Evolutionary conservation across 2,888 invertebrate genomes (phyloP).

Genomic region (Caenorhabditis doughertyi): DNA sequence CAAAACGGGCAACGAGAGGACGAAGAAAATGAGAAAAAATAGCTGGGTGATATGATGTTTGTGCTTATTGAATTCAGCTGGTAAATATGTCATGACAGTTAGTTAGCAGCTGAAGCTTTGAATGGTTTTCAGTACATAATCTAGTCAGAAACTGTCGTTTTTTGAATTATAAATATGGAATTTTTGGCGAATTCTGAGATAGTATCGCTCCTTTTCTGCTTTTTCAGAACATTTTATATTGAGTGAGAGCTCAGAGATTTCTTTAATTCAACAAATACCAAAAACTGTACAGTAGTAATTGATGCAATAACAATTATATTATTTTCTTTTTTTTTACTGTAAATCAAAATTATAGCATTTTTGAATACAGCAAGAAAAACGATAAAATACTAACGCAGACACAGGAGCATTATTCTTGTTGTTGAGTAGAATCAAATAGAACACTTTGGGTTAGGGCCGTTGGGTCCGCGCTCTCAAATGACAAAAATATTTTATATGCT

Average conservation of each 20-base stretch:
- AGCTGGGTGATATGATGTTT: neutral
- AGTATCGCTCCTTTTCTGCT: neutral
- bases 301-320: constrained; percentile 8
- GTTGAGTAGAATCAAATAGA: constrained; percentile 29
- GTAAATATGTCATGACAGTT: neutral
- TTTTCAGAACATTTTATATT: constrained; percentile 1
- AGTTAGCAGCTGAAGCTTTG: constrained; percentile 18
- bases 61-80: neutral
- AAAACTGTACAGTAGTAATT: constrained; percentile 13
- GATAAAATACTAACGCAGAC: neutral
- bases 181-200: neutral
- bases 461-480: constrained; percentile 23
- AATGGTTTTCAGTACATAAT: neutral
- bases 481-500: constrained; percentile 30
- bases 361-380: neutral
- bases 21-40: too few relatives aligned
- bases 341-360: constrained; percentile 4
- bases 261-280: neutral
- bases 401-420: neutral
- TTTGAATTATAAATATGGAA: neutral
- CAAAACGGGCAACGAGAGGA: constrained; percentile 1
- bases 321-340: neutral
- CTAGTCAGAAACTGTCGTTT: neutral
- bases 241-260: neutral
- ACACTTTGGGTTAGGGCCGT: constrained; percentile 22